Evolutionary conservation across 2,888 invertebrate species (phyloP).

Genomic region (Nebria brevicollis): DNA sequence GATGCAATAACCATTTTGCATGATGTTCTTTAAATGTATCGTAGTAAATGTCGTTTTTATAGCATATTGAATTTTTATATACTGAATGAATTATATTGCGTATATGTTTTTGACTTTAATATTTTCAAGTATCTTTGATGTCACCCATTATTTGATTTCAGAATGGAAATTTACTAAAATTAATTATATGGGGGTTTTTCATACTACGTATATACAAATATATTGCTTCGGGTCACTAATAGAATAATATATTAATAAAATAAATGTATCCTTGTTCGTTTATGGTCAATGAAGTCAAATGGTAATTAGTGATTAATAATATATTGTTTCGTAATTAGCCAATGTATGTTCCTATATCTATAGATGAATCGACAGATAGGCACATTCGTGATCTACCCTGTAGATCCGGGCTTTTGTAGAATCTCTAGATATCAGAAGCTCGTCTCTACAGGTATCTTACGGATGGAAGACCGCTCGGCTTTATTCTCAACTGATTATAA

Average conservation of each 20-base stretch:
- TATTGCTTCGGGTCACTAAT: neutral
- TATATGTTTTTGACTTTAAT: neutral
- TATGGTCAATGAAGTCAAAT: neutral
- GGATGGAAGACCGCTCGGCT: slow-evolving; percentile 89
- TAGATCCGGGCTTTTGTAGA: slow-evolving; percentile 99
- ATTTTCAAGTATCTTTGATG: neutral
- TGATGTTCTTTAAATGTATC: slow-evolving; percentile 37
- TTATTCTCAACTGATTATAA: slow-evolving; percentile 35
- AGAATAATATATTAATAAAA: neutral
- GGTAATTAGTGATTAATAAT: neutral
- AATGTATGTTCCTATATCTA: neutral
- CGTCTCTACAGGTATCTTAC: slow-evolving; percentile 99
- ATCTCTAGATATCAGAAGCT: slow-evolving; percentile 88
- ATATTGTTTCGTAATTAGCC: slow-evolving; percentile 3
- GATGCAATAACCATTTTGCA: slow-evolving; percentile 35
- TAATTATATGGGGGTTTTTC: neutral
- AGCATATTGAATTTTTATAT: slow-evolving; percentile 45
- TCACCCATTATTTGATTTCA: neutral
- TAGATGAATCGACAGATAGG: slow-evolving; percentile 59
- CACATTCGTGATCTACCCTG: slow-evolving; percentile 99
- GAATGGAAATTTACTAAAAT: neutral
- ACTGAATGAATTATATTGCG: slow-evolving; percentile 40
- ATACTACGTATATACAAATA: neutral
- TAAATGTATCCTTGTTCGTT: neutral
- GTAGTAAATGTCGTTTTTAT: slow-evolving; percentile 43